Evolutionary conservation across 2,797 vertebrate genomes (phyloP).

Genomic region (Sarcoramphus papa): DNA sequence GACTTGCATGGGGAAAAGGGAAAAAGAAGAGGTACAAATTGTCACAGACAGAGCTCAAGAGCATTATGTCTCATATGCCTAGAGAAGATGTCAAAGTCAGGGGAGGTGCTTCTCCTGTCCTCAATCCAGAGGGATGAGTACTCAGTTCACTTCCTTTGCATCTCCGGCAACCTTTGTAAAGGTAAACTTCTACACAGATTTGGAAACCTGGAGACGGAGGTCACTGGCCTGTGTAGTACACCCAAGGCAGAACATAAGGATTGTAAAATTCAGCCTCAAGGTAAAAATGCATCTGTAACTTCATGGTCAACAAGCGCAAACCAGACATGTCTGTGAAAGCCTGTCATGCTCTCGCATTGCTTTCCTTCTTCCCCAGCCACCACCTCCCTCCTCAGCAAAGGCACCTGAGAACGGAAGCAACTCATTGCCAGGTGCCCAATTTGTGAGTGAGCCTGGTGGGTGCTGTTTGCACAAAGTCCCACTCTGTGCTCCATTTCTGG

Average conservation of each 20-base stretch:
- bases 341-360: neutral
- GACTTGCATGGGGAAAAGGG: neutral
- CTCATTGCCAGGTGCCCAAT: neutral
- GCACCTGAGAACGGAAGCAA: neutral
- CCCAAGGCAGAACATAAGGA: neutral
- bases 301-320: neutral
- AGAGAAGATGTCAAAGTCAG: neutral
- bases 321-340: neutral
- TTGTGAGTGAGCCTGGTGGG: neutral
- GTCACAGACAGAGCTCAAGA: neutral
- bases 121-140: neutral
- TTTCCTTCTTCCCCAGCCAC: neutral
- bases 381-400: neutral
- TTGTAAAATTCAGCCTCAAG: neutral
- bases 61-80: neutral
- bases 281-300: neutral
- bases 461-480: neutral
- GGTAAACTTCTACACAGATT: neutral
- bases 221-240: neutral
- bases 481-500: neutral
- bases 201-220: neutral
- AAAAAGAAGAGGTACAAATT: neutral
- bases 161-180: neutral
- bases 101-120: neutral
- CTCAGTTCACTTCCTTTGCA: neutral